phyloP scores from a whole-genome alignment of 2,888 invertebrate species.

The Andrena praecox region DNA sequence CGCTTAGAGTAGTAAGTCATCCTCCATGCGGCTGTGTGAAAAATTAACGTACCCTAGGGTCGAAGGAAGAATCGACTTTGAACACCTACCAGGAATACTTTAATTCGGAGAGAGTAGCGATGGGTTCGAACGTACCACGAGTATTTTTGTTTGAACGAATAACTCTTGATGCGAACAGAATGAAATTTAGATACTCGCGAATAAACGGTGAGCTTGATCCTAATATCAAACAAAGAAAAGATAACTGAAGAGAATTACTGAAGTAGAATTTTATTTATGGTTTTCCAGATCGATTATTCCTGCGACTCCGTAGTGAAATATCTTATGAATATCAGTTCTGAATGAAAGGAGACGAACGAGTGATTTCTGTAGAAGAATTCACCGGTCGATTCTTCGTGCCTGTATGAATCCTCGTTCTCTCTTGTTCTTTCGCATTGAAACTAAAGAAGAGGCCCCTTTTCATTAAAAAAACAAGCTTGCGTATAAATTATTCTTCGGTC shows the following conservation, averaged over 20 bases:
- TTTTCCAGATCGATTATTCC: not conserved
- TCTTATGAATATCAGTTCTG: constrained; percentile 20
- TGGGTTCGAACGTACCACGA: not conserved
- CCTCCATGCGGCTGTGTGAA: too few species aligned
- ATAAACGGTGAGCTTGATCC: not conserved
- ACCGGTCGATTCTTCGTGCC: not conserved
- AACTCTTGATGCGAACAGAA: not conserved
- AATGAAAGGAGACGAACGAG: not conserved
- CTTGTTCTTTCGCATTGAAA: not conserved
- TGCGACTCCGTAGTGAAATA: not conserved
- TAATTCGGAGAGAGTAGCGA: too few species aligned
- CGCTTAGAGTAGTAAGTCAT: not conserved
- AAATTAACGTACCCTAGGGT: not conserved
- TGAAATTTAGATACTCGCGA: not conserved
- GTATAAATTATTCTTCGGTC: not conserved
- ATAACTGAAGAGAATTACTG: not conserved
- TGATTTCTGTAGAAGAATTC: constrained; percentile 23
- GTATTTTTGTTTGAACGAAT: not conserved
- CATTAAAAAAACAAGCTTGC: not conserved
- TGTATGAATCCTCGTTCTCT: not conserved
- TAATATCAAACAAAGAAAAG: not conserved
- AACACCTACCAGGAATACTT: not conserved
- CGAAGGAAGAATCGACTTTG: not conserved
- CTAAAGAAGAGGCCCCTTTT: not conserved
- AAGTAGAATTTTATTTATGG: too few species aligned